These are phyloP conservation scores for Clamator glandarius DNA, from an alignment of 2,797 vertebrate species.

Conservation along the genomic window DNA sequence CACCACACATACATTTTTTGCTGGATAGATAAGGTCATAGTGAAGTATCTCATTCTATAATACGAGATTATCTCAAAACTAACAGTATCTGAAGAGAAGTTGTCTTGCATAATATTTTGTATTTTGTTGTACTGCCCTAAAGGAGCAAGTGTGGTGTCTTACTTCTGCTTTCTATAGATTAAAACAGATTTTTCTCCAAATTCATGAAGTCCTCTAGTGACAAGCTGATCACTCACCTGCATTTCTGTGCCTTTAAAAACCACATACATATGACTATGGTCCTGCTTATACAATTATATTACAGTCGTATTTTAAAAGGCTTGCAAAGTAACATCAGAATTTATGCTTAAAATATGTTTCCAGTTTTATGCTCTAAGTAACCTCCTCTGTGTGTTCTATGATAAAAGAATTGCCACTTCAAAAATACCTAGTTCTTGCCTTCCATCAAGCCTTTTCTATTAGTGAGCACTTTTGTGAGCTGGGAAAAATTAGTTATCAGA, in stretches of 20 bases:
- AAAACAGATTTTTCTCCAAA: not conserved
- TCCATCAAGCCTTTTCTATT: not conserved
- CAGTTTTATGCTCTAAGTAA: not conserved
- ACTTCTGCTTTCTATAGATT: not conserved
- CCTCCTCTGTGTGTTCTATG: not conserved
- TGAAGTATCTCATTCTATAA: not conserved
- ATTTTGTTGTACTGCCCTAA: not conserved
- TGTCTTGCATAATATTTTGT: not conserved
- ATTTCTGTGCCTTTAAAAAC: not conserved
- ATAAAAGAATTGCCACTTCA: not conserved
- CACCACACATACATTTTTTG: not conserved
- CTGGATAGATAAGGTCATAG: not conserved
- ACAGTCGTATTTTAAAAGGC: not conserved
- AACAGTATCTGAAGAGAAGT: not conserved
- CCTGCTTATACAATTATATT: not conserved
- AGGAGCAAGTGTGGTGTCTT: not conserved
- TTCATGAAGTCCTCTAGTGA: not conserved
- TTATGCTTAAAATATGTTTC: not conserved
- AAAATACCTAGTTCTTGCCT: not conserved
- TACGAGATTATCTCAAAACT: not conserved
- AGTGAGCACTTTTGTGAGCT: not conserved
- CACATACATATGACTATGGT: not conserved
- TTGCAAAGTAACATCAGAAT: not conserved
- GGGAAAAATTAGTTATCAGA: not conserved
- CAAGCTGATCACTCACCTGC: accelerated